These are phyloP conservation scores for Anticlea derivata DNA, from an alignment of 2,888 invertebrate genomes.

Conservation along the genomic window DNA sequence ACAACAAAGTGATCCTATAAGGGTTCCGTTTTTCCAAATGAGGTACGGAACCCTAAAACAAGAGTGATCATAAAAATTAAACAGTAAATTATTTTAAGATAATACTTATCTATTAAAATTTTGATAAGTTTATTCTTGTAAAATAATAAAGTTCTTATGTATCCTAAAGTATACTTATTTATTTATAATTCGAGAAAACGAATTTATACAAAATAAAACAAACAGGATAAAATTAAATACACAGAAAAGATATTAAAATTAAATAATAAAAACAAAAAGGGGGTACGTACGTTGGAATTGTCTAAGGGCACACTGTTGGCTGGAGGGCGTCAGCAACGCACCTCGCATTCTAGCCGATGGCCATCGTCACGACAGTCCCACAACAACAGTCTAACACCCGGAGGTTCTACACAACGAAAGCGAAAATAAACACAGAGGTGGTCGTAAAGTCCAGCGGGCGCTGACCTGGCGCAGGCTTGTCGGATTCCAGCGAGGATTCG, in stretches of 20 bases:
- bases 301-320: constrained; percentile 78
- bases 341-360: constrained; percentile 83
- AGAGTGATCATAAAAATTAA: no score
- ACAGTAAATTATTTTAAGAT: no score
- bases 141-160: no score
- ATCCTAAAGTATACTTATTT: no score
- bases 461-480: constrained; percentile 83
- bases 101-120: no score
- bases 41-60: no score
- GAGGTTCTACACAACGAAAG: constrained; percentile 83
- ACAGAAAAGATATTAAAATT: constrained; percentile 44
- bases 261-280: constrained; percentile 64
- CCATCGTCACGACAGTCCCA: constrained; percentile 81
- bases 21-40: no score
- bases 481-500: constrained; percentile 76
- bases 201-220: constrained; percentile 35
- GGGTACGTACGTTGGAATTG: constrained; percentile 80
- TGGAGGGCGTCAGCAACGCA: constrained; percentile 82
- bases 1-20: no score
- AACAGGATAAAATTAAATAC: constrained; percentile 39
- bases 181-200: constrained; percentile 24
- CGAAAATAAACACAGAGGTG: constrained; percentile 83
- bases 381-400: constrained; percentile 75
- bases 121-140: no score
- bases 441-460: constrained; percentile 74